Evolutionary conservation across 2,888 invertebrate genomes (phyloP).

Genomic region (Ormyrus nitidulus): DNA sequence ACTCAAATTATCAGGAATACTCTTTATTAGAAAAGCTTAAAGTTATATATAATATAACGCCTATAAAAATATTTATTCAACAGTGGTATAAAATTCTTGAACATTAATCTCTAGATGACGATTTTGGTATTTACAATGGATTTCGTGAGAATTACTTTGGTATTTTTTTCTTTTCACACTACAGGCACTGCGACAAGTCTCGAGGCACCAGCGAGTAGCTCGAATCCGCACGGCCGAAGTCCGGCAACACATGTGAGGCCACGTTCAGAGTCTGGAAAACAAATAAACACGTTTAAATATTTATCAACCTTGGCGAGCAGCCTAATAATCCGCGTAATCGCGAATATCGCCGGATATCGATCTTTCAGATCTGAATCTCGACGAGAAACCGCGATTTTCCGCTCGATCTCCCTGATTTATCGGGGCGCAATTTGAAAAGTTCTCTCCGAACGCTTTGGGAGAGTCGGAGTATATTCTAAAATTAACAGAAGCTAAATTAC

Average conservation of each 20-base stretch:
- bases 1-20: neutral
- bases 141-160: constrained; percentile 3
- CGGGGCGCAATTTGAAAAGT: no score
- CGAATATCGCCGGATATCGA: no score
- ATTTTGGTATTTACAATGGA: constrained; percentile 31
- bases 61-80: constrained; percentile 22
- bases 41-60: constrained; percentile 25
- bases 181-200: constrained; percentile 23
- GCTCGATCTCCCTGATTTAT: no score
- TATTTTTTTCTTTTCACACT: neutral
- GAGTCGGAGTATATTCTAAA: no score
- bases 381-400: no score
- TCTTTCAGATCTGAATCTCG: no score
- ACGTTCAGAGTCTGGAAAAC: constrained; percentile 26
- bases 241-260: neutral
- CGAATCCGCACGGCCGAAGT: constrained; percentile 2
- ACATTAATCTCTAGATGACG: neutral
- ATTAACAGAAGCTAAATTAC: no score
- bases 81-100: neutral
- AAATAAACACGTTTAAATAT: neutral
- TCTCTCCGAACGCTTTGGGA: no score
- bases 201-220: constrained; percentile 1
- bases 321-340: no score
- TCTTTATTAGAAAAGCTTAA: constrained; percentile 12
- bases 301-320: neutral